A percentile compares a stretch with the other conserved stretches of the same genome.
phyloP scores from a whole-genome alignment of 2,113 vertebrate species.

The human (Homo sapiens) region GRCh38 chr2:205768001-205768500 shows the following conservation, averaged over 20 bases:
- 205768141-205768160: not conserved
- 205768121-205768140: not conserved
- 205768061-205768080: not conserved
- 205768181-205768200: not conserved
- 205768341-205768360: not conserved
- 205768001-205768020: not conserved
- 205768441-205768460: not conserved
- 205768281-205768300: not conserved
- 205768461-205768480: not conserved
- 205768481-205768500: slow-evolving; percentile 6
- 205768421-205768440: not conserved
- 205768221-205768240: not conserved
- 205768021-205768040: not conserved
- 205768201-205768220: not conserved
- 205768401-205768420: not conserved
- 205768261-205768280: not conserved
- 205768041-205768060: not conserved
- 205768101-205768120: rapidly evolving
- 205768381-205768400: not conserved
- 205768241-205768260: not conserved
- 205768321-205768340: slow-evolving; percentile 43
- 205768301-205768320: slow-evolving; percentile 7
- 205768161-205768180: not conserved
- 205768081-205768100: not conserved
- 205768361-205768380: not conserved